A percentile compares a stretch with the other conserved stretches of the same genome.
Conservation (phyloP, 2,113 vertebrate genomes). For the Fregetta grallaria region DNA sequence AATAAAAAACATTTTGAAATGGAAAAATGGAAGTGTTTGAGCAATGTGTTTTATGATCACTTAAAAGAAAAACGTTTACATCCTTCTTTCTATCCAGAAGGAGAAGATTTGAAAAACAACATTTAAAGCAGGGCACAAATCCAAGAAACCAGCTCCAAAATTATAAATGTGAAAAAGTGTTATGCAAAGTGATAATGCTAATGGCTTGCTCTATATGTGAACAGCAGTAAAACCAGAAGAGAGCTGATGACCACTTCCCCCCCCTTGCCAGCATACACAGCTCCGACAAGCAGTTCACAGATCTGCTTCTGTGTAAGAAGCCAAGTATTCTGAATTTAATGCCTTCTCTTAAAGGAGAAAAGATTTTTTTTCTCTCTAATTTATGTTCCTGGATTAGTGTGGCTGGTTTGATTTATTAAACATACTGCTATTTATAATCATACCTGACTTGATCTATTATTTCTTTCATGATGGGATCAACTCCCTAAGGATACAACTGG, state of each 20-base stretch:
- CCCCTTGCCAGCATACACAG: background rate
- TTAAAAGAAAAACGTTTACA: background rate
- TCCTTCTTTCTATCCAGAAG: background rate
- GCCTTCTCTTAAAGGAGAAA: background rate
- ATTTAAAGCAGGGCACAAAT: background rate
- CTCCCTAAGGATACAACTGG: background rate
- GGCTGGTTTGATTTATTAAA: background rate
- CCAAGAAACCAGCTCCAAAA: background rate
- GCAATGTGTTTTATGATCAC: background rate
- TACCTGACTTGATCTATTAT: background rate
- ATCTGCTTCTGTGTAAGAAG: background rate
- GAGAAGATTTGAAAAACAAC: background rate
- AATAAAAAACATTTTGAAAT: background rate
- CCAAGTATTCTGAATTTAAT: background rate
- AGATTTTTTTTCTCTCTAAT: background rate
- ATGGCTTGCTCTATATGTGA: background rate
- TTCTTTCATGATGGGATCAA: background rate
- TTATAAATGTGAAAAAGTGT: background rate
- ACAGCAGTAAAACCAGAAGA: background rate
- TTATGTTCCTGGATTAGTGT: background rate
- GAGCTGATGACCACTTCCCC: background rate
- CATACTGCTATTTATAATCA: background rate
- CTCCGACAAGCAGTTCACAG: background rate
- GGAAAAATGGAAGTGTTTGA: background rate
- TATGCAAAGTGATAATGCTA: background rate